A percentile compares a stretch with the other conserved stretches of the same genome.
Conservation (phyloP, 2,888 invertebrate species). For the Plebejus argus region DNA sequence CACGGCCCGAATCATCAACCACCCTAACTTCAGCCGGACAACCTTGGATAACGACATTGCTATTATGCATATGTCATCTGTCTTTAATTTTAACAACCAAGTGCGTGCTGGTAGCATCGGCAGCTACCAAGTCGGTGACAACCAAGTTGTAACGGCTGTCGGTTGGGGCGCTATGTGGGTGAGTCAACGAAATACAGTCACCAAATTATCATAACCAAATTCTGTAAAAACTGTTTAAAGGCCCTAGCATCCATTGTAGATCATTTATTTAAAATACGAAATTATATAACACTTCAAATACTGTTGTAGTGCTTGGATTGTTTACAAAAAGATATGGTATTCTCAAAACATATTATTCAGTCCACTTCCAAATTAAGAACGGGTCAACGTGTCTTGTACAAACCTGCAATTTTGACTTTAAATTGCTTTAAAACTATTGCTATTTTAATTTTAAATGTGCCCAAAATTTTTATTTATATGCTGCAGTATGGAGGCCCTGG, state of each 20-base stretch:
- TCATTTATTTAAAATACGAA: too few relatives aligned
- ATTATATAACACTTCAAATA: too few relatives aligned
- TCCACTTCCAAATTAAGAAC: too few relatives aligned
- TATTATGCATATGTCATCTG: neutral
- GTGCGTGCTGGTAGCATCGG: neutral
- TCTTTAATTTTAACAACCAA: neutral
- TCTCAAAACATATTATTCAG: too few relatives aligned
- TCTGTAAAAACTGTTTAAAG: too few relatives aligned
- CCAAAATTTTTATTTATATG: neutral
- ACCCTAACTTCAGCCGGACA: neutral
- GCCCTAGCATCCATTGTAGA: too few relatives aligned
- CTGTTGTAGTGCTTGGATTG: too few relatives aligned
- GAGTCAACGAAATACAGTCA: neutral
- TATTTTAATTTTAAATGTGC: too few relatives aligned
- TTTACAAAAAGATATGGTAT: too few relatives aligned
- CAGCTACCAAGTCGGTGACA: neutral
- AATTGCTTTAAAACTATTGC: too few relatives aligned
- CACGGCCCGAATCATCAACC: conserved; percentile 7
- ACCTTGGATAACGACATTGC: neutral
- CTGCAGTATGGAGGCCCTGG: neutral
- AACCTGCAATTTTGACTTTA: too few relatives aligned
- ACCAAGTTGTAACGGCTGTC: neutral
- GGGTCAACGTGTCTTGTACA: too few relatives aligned
- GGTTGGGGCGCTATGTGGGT: neutral
- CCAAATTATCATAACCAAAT: neutral